These are phyloP conservation scores for Portevinia maculata DNA, from an alignment of 2,888 invertebrate genomes.

Conservation along the genomic window DNA sequence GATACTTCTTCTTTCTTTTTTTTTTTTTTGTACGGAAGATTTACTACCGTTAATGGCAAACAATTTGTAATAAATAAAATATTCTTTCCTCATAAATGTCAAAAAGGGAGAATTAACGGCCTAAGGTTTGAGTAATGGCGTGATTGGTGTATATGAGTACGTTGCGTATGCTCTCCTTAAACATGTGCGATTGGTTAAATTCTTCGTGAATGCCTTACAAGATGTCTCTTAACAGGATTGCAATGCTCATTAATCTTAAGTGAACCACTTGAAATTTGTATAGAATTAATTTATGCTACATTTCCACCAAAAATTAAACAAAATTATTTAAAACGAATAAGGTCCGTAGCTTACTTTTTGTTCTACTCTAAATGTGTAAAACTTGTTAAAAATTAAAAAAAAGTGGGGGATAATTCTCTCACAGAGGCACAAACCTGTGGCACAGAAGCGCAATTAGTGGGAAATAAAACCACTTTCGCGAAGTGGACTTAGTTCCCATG, in stretches of 20 bases:
- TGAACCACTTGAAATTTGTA: slow-evolving; percentile 30
- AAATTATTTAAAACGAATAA: too few relatives aligned
- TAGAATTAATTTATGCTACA: too few relatives aligned
- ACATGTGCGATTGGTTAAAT: slow-evolving; percentile 43
- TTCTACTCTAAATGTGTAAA: too few relatives aligned
- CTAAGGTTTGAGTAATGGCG: slow-evolving; percentile 65
- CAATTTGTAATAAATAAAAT: slow-evolving; percentile 75
- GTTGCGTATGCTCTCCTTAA: slow-evolving; percentile 1
- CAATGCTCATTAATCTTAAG: slow-evolving; percentile 19
- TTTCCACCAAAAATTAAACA: too few relatives aligned
- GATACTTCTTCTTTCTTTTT: slow-evolving; percentile 30
- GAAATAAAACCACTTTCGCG: too few relatives aligned
- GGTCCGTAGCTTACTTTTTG: too few relatives aligned
- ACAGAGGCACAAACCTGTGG: too few relatives aligned
- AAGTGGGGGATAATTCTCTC: too few relatives aligned
- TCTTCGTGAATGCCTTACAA: background rate
- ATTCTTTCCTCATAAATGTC: slow-evolving; percentile 74
- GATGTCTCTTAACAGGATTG: slow-evolving; percentile 9
- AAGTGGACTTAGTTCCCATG: too few relatives aligned
- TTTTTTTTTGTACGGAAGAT: slow-evolving; percentile 48
- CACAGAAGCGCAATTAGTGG: too few relatives aligned
- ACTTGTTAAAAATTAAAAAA: too few relatives aligned
- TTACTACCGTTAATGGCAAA: slow-evolving; percentile 72
- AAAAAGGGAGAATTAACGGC: slow-evolving; percentile 62
- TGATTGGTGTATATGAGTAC: slow-evolving; percentile 51